Percentiles rank a stretch among this genome's conserved stretches.
Conservation (phyloP, 2,113 vertebrate genomes). For the Lasiurus cinereus region DNA sequence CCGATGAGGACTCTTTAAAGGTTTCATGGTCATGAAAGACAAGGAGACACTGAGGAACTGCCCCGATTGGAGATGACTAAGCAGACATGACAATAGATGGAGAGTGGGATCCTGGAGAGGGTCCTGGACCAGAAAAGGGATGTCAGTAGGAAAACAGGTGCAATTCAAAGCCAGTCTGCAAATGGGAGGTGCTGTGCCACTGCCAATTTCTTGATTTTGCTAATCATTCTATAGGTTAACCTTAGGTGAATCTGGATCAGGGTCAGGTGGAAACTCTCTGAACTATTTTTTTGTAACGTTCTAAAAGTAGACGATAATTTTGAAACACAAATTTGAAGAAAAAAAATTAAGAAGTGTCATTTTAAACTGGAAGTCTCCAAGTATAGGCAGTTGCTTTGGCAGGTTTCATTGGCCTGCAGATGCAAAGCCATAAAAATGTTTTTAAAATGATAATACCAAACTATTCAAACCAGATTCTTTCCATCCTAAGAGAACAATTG, state of each 20-base stretch:
- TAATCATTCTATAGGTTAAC: not conserved
- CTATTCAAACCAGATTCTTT: not conserved
- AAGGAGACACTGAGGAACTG: not conserved
- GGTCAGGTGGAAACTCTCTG: not conserved
- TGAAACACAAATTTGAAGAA: not conserved
- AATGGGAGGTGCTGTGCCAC: not conserved
- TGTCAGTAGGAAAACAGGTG: not conserved
- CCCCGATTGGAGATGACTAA: not conserved
- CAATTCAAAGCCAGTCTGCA: not conserved
- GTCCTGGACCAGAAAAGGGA: not conserved
- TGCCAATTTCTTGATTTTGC: not conserved
- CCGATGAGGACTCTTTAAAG: not conserved
- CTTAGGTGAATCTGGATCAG: not conserved
- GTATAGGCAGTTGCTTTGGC: not conserved
- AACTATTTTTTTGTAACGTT: slow-evolving; percentile 4
- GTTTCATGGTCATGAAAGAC: not conserved
- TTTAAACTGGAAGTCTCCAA: slow-evolving; percentile 3
- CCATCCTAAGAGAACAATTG: not conserved
- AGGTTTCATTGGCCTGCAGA: not conserved
- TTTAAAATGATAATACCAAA: not conserved
- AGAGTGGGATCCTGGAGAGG: not conserved
- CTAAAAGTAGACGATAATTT: slow-evolving; percentile 20
- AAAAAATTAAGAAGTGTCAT: not conserved
- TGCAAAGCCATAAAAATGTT: not conserved
- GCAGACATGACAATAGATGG: not conserved